Percentiles rank a stretch among this genome's conserved stretches.
These are phyloP conservation scores for Chelonus insularis DNA, from an alignment of 1,140 invertebrate species.

Conservation along the genomic window DNA sequence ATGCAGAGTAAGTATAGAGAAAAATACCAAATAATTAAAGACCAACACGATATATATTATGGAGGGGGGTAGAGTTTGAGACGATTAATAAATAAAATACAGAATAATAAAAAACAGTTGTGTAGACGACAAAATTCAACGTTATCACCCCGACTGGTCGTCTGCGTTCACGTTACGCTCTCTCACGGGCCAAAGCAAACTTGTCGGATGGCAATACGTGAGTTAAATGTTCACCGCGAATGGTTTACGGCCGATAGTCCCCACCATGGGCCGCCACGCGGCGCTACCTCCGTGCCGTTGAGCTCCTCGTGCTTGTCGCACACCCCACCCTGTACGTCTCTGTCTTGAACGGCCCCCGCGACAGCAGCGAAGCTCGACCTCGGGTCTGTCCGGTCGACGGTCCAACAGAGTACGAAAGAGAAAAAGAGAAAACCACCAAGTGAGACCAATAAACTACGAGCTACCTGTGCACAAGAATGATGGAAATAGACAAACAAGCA, in stretches of 20 bases:
- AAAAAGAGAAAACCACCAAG: not conserved
- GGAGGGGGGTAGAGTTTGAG: not conserved
- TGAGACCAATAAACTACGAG: conserved; percentile 11
- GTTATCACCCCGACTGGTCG: conserved; percentile 5
- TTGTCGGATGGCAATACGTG: conserved; percentile 63
- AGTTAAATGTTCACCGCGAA: conserved; percentile 63
- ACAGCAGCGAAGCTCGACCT: conserved; percentile 31
- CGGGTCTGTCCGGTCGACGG: conserved; percentile 27
- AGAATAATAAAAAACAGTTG: conserved; percentile 1
- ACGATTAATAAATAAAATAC: not conserved
- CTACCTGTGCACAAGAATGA: conserved; percentile 25
- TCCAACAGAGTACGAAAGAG: conserved; percentile 15
- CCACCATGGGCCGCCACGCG: conserved; percentile 58
- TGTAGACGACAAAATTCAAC: not conserved
- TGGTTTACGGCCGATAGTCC: conserved; percentile 62
- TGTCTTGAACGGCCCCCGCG: conserved; percentile 31
- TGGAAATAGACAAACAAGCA: conserved; percentile 34
- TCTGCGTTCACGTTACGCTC: conserved; percentile 53
- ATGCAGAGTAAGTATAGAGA: not conserved
- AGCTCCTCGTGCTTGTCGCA: conserved; percentile 34
- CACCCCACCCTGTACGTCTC: conserved; percentile 4
- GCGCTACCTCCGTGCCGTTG: conserved; percentile 51
- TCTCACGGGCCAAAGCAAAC: conserved; percentile 61
- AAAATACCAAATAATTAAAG: not conserved
- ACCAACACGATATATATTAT: not conserved